Conservation (phyloP, 92 coral and sea anemone species). For the Bergia puertoricense region DNA sequence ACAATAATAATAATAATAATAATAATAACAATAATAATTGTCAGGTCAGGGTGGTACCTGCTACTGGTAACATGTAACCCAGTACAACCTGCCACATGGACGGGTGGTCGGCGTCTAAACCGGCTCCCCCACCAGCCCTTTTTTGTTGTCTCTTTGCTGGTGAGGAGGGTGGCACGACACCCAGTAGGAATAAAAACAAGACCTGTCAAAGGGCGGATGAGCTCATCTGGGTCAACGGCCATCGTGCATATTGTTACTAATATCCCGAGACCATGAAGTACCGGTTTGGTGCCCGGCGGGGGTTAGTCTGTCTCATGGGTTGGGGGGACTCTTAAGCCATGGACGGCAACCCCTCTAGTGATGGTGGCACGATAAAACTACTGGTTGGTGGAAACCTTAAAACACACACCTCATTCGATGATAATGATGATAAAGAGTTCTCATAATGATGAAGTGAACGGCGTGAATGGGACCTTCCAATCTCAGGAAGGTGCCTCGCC, state of each 20-base stretch:
- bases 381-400: slow-evolving; percentile 3
- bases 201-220: no score
- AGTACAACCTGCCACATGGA: no score
- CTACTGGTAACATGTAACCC: no score
- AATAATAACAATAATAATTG: neutral
- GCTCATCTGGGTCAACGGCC: neutral
- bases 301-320: neutral
- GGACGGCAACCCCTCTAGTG: neutral
- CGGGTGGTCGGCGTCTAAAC: no score
- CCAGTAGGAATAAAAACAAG: no score
- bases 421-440: slow-evolving; percentile 38
- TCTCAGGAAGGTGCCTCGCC: slow-evolving; percentile 51
- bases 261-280: neutral
- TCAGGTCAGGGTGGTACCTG: neutral
- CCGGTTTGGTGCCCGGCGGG: neutral
- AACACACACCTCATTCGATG: neutral
- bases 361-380: slow-evolving; percentile 9
- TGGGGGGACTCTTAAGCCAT: neutral
- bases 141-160: no score
- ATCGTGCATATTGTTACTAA: neutral
- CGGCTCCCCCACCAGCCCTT: neutral
- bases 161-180: no score
- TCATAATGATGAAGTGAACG: slow-evolving; percentile 42
- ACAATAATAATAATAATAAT: no score
- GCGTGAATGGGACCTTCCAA: slow-evolving; percentile 34